phyloP scores from a whole-genome alignment of 2,888 invertebrate genomes.

The Teinopalpus imperialis region DNA sequence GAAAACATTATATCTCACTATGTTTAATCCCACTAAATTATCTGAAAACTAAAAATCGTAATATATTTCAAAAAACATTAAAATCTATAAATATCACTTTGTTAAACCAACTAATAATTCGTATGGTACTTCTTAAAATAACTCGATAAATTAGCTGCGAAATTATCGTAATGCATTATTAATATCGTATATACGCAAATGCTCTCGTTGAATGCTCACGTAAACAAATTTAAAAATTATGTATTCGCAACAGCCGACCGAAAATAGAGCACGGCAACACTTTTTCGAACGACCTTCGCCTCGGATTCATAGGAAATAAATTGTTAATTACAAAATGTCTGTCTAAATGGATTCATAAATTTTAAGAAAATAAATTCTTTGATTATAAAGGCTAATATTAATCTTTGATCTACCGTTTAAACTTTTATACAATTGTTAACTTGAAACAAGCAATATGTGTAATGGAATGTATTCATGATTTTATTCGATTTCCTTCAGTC shows the following conservation, averaged over 20 bases:
- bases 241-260: conserved; percentile 2
- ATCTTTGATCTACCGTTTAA: too few relatives aligned
- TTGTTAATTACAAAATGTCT: conserved; percentile 1
- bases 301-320: not conserved
- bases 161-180: conserved; percentile 17
- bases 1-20: too few relatives aligned
- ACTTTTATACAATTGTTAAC: too few relatives aligned
- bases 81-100: too few relatives aligned
- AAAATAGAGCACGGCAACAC: conserved; percentile 11
- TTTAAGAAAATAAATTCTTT: not conserved
- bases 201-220: conserved; percentile 3
- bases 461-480: too few relatives aligned
- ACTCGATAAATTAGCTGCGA: conserved; percentile 5
- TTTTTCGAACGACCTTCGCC: conserved; percentile 11
- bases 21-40: too few relatives aligned
- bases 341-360: not conserved
- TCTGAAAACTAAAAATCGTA: too few relatives aligned
- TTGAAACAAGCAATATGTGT: too few relatives aligned
- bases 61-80: too few relatives aligned
- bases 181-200: conserved; percentile 8
- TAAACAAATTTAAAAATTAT: conserved; percentile 23
- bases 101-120: too few relatives aligned
- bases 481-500: too few relatives aligned
- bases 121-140: not conserved
- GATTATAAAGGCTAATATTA: not conserved